These are phyloP conservation scores for Passer domesticus DNA, from an alignment of 2,113 vertebrate genomes.

Conservation along the genomic window DNA sequence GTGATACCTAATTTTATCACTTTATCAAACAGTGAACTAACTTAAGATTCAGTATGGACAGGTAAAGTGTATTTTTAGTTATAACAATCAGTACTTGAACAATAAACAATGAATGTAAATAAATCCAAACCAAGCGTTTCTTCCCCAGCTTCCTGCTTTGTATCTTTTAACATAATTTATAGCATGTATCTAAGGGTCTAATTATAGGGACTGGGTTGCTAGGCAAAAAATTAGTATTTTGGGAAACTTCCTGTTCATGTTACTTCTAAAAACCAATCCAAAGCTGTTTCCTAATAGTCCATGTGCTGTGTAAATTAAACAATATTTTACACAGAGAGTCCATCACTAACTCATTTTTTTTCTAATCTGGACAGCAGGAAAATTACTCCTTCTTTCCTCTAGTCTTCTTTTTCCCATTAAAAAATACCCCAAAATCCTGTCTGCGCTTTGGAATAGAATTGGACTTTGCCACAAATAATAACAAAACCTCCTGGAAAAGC, in stretches of 20 bases:
- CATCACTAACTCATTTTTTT: not conserved
- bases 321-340: not conserved
- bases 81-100: not conserved
- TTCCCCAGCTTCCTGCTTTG: not conserved
- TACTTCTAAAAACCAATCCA: not conserved
- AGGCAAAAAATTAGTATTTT: conserved; percentile 51
- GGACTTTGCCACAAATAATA: not conserved
- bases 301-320: not conserved
- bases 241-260: conserved; percentile 27
- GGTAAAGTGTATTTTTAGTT: not conserved
- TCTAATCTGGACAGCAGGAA: not conserved
- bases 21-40: not conserved
- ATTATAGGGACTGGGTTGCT: conserved; percentile 50
- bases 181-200: not conserved
- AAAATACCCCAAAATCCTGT: not conserved
- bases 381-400: not conserved
- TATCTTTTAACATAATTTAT: not conserved
- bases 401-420: not conserved
- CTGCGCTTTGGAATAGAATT: not conserved
- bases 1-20: not conserved
- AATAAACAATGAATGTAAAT: not conserved
- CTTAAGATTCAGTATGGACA: not conserved
- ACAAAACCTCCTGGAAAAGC: not conserved
- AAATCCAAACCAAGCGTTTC: not conserved
- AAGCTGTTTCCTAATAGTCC: not conserved